phyloP scores from a whole-genome alignment of 92 coral and sea anemone species.

The Epizoanthus scotinus region DNA sequence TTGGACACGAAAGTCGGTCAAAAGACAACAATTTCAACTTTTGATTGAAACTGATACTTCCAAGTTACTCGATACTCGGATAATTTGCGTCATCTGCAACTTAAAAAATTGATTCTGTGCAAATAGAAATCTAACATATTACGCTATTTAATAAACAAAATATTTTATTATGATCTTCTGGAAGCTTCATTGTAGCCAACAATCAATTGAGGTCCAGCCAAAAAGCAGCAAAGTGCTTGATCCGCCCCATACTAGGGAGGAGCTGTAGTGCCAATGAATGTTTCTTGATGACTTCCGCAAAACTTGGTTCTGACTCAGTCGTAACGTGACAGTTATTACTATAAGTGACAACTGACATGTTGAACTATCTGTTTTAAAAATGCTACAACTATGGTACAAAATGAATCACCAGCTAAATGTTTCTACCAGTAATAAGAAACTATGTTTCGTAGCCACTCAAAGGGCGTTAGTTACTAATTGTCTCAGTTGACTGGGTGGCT shows the following conservation, averaged over 20 bases:
- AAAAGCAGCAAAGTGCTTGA: neutral
- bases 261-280: neutral
- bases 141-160: no score
- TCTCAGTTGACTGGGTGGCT: no score
- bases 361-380: no score
- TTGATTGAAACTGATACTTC: conserved; percentile 21
- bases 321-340: no score
- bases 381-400: no score
- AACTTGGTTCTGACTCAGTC: neutral
- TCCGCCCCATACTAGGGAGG: neutral
- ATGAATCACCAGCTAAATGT: no score
- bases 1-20: neutral
- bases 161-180: neutral
- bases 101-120: neutral
- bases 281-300: conserved; percentile 10
- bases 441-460: no score
- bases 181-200: neutral
- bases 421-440: no score
- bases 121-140: no score
- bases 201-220: neutral
- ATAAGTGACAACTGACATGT: no score
- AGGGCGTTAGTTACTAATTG: no score
- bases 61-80: neutral
- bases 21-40: neutral
- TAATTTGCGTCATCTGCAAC: neutral